Percentiles rank a stretch among this genome's conserved stretches.
These are phyloP conservation scores for Xiphydria camelus DNA, from an alignment of 2,888 invertebrate genomes.

Conservation along the genomic window DNA sequence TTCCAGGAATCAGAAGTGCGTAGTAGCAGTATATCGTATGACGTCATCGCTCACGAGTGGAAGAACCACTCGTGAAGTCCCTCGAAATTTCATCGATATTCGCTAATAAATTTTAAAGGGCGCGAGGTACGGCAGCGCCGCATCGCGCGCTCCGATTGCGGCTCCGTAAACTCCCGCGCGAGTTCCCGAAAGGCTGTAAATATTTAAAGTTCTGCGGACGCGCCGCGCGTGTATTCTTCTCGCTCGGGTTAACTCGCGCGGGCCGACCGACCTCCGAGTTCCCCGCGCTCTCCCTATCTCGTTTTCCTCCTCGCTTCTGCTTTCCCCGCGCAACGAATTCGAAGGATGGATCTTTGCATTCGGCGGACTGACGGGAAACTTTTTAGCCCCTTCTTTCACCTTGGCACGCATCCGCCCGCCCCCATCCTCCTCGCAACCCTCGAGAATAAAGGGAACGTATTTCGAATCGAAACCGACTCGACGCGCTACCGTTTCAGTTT, in stretches of 20 bases:
- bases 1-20: too few relatives aligned
- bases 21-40: too few relatives aligned
- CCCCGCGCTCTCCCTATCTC: background rate
- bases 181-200: conserved; percentile 31
- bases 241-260: background rate
- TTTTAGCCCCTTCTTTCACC: too few relatives aligned
- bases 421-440: too few relatives aligned
- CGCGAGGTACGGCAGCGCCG: background rate
- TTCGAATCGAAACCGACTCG: too few relatives aligned
- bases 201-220: conserved; percentile 44
- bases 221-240: conserved; percentile 11
- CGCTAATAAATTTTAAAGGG: conserved; percentile 34
- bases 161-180: conserved; percentile 8
- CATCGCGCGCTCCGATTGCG: conserved; percentile 1
- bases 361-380: too few relatives aligned
- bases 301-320: background rate
- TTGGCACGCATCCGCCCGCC: too few relatives aligned
- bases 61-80: background rate
- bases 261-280: background rate
- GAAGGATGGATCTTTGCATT: background rate
- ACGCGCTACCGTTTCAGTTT: too few relatives aligned
- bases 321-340: background rate
- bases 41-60: too few relatives aligned
- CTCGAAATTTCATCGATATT: conserved; percentile 44
- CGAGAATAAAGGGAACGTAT: too few relatives aligned